Evolutionary conservation across 2,113 vertebrate genomes (phyloP).

Genomic region (Callionymus lyra): DNA sequence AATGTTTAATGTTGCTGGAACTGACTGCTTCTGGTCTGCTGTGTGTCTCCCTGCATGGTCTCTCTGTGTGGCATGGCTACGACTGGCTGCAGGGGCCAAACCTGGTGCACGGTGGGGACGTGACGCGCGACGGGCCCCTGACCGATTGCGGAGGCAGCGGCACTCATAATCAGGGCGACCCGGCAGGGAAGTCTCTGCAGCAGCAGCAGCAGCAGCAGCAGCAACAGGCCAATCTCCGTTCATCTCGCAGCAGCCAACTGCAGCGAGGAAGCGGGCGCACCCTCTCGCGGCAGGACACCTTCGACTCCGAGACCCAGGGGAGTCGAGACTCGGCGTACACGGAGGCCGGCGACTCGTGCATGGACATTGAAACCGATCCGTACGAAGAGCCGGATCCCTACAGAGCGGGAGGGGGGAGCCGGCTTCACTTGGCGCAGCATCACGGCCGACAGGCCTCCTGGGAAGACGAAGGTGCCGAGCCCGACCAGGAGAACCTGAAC

Average conservation of each 20-base stretch:
- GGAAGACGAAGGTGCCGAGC: constrained; percentile 77
- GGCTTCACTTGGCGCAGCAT: constrained; percentile 62
- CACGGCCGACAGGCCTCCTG: constrained; percentile 76
- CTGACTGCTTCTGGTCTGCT: constrained; percentile 51
- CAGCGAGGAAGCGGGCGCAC: constrained; percentile 59
- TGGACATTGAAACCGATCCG: constrained; percentile 90
- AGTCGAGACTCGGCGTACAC: constrained; percentile 89
- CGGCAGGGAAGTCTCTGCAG: constrained; percentile 58
- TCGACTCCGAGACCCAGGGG: constrained; percentile 84
- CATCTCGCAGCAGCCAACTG: constrained; percentile 57
- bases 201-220: constrained; percentile 51
- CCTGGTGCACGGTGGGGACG: constrained; percentile 78
- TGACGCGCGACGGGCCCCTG: constrained; percentile 81
- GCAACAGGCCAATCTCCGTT: constrained; percentile 60
- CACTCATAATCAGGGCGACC: constrained; percentile 68
- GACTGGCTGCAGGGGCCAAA: constrained; percentile 76
- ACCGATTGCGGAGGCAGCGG: constrained; percentile 66
- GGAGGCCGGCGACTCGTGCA: constrained; percentile 82
- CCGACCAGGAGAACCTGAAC: constrained; percentile 80
- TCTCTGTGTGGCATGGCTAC: constrained; percentile 41
- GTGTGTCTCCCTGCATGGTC: constrained; percentile 71
- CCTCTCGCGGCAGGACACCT: constrained; percentile 86
- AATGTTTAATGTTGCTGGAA: constrained; percentile 27
- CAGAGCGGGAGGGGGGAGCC: constrained; percentile 44
- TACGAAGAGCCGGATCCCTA: constrained; percentile 81